phyloP scores from a whole-genome alignment of 2,113 vertebrate species.

The Dasyurus viverrinus region DNA sequence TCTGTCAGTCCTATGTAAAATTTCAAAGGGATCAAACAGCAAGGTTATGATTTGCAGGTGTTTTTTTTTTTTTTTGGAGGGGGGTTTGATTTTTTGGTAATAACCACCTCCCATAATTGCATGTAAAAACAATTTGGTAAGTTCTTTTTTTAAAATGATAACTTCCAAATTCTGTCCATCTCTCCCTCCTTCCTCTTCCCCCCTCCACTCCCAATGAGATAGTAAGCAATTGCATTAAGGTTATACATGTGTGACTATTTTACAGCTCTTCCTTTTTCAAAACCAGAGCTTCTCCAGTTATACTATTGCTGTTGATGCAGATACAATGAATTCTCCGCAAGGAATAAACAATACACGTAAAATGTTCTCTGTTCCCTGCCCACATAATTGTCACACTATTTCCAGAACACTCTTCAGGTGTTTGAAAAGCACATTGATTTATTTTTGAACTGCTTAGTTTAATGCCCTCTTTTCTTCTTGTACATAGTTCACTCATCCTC shows the following conservation, averaged over 20 bases:
- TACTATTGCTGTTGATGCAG: neutral
- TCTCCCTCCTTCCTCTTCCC: neutral
- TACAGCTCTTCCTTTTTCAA: neutral
- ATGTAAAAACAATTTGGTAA: neutral
- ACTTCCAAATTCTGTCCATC: neutral
- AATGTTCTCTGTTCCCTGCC: neutral
- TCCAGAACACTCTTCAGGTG: neutral
- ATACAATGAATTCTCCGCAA: neutral
- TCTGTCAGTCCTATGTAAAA: neutral
- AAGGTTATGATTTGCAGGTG: neutral
- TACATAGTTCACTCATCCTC: neutral
- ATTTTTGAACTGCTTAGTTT: neutral
- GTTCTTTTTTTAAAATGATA: neutral
- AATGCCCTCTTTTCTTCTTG: neutral
- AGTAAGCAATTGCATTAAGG: neutral
- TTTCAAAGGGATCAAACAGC: neutral
- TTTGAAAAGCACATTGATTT: neutral
- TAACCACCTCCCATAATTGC: neutral
- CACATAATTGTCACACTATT: conserved; percentile 1
- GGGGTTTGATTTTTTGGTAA: too few species aligned
- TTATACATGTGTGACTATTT: neutral
- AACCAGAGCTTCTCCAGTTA: neutral
- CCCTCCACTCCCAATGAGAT: too few species aligned
- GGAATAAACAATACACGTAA: neutral
- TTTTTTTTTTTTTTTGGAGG: neutral